A percentile compares a stretch with the other conserved stretches of the same genome.
These are phyloP conservation scores for Pollimyrus isidori DNA, from an alignment of 2,113 vertebrate species.

Conservation along the genomic window DNA sequence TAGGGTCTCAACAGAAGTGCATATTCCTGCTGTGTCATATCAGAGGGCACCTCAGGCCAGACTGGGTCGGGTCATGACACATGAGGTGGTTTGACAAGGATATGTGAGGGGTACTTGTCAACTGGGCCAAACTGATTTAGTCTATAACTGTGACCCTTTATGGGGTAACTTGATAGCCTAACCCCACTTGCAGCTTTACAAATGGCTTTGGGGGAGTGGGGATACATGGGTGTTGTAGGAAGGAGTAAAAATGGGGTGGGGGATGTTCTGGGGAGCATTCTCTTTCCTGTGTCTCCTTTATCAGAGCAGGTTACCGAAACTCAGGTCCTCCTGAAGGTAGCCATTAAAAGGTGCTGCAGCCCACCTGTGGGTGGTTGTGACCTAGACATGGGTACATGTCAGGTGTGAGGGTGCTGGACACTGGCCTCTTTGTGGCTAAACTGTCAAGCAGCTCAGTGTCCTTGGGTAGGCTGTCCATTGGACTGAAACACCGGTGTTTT, in stretches of 20 bases:
- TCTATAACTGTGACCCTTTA: neutral
- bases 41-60: neutral
- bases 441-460: conserved; percentile 20
- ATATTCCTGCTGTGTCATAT: neutral
- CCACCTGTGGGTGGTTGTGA: neutral
- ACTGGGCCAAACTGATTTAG: neutral
- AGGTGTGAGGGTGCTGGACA: neutral
- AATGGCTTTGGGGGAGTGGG: neutral
- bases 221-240: neutral
- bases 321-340: neutral
- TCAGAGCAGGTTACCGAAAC: neutral
- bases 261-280: neutral
- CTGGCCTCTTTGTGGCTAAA: neutral
- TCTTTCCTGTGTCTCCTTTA: neutral
- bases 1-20: no score
- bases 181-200: neutral
- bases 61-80: neutral
- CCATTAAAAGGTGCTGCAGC: neutral
- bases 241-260: neutral
- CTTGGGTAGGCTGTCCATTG: neutral
- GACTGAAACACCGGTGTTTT: neutral
- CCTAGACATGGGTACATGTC: neutral
- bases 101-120: neutral
- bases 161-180: neutral
- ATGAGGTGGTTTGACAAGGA: neutral